Conservation (phyloP, 2,888 invertebrate genomes). For the Cyrtodaria siliqua region DNA sequence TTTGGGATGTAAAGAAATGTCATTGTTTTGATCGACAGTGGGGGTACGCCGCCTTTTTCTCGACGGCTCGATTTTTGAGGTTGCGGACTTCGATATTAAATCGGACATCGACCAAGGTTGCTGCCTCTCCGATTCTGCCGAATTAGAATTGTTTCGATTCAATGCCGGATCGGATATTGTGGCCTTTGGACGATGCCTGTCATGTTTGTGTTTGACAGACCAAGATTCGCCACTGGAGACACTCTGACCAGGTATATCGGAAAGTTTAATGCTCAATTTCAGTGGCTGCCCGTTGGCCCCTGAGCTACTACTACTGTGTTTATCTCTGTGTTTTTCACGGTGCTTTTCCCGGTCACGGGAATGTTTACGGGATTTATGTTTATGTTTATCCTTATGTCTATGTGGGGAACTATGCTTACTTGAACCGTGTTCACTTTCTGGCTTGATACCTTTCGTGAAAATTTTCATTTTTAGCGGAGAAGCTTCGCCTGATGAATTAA, state of each 20-base stretch:
- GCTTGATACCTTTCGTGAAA: slow-evolving; percentile 60
- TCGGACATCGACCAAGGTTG: slow-evolving; percentile 68
- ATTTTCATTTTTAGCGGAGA: slow-evolving; percentile 76
- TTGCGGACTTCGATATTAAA: slow-evolving; percentile 38
- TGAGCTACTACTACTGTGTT: slow-evolving; percentile 23
- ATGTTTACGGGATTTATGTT: slow-evolving; percentile 56
- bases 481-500: slow-evolving; percentile 13
- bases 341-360: slow-evolving; percentile 42
- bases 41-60: slow-evolving; percentile 65
- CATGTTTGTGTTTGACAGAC: slow-evolving; percentile 52
- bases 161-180: slow-evolving; percentile 53
- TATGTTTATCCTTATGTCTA: slow-evolving; percentile 42
- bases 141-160: slow-evolving; percentile 43
- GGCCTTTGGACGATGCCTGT: slow-evolving; percentile 48
- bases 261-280: slow-evolving; percentile 56
- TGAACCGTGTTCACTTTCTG: slow-evolving; percentile 45
- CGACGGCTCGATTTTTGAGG: slow-evolving; percentile 30
- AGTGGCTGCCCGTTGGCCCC: slow-evolving; percentile 49
- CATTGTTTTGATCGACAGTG: slow-evolving; percentile 47
- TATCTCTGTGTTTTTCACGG: slow-evolving; percentile 44
- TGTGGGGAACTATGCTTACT: slow-evolving; percentile 53
- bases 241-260: slow-evolving; percentile 48
- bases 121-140: slow-evolving; percentile 40
- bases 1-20: slow-evolving; percentile 55
- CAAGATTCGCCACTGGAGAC: slow-evolving; percentile 31